Conservation (phyloP, 2,797 vertebrate species). For the Dallia pectoralis region DNA sequence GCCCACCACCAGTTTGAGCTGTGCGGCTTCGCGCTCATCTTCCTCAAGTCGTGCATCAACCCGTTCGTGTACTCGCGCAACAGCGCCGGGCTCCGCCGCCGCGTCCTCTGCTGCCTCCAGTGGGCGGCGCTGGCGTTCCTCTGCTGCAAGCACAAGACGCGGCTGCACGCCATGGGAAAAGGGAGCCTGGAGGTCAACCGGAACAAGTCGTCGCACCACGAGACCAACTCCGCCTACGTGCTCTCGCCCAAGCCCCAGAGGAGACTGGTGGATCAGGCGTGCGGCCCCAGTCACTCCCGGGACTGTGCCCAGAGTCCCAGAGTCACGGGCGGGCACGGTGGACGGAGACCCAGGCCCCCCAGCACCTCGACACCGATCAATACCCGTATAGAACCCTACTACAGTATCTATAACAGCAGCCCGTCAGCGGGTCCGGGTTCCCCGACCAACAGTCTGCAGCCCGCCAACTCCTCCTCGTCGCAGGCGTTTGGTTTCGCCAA, state of each 20-base stretch:
- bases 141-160: conserved; percentile 91
- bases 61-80: conserved; percentile 97
- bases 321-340: conserved; percentile 69
- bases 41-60: conserved; percentile 95
- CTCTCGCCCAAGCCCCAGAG: conserved; percentile 91
- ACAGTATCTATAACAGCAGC: conserved; percentile 94
- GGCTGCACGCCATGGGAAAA: conserved; percentile 89
- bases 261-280: conserved; percentile 89
- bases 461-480: conserved; percentile 76
- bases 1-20: conserved; percentile 94
- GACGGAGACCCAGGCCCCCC: conserved; percentile 80
- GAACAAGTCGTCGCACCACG: conserved; percentile 97
- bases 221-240: conserved; percentile 94
- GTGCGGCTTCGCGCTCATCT: conserved; percentile 91
- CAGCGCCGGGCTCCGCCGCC: conserved; percentile 88
- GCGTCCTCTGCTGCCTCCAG: conserved; percentile 86
- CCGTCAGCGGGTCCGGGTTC: conserved; percentile 82
- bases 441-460: conserved; percentile 80
- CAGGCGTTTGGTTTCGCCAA: conserved; percentile 84
- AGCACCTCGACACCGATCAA: conserved; percentile 94
- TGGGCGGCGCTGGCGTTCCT: conserved; percentile 79
- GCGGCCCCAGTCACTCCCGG: conserved; percentile 88
- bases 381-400: conserved; percentile 95
- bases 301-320: conserved; percentile 86
- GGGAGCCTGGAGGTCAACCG: conserved; percentile 92